Conservation (phyloP, 2,113 vertebrate species). For the Ahaetulla prasina region DNA sequence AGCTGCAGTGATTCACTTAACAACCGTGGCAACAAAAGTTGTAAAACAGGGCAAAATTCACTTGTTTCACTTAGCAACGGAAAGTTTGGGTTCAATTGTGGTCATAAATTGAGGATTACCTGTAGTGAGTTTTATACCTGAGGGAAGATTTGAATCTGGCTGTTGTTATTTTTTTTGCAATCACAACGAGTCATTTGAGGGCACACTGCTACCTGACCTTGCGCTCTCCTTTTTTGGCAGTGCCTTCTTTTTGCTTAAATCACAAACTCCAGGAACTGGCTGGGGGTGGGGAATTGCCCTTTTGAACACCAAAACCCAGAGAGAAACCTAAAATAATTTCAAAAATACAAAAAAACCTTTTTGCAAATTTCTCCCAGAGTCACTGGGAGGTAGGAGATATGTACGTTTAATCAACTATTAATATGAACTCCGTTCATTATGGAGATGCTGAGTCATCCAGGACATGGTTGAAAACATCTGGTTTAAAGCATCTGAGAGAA, state of each 20-base stretch:
- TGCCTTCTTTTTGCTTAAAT: not conserved
- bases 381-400: not conserved
- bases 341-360: not conserved
- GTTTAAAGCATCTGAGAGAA: not conserved
- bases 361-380: not conserved
- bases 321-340: not conserved
- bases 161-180: not conserved
- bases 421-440: not conserved
- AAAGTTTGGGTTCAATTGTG: not conserved
- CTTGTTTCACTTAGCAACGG: not conserved
- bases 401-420: not conserved
- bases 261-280: not conserved
- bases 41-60: not conserved
- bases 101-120: not conserved
- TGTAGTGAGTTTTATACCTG: not conserved
- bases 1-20: not conserved
- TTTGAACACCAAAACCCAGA: not conserved
- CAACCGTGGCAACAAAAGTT: not conserved
- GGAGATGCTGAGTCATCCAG: not conserved
- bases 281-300: not conserved
- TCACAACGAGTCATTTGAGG: not conserved
- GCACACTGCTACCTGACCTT: not conserved
- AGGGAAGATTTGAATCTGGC: not conserved
- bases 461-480: not conserved
- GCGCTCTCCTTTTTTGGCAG: not conserved